Evolutionary conservation across 1,140 invertebrate species (phyloP), one percentile per base, ranked within the genome.

Genomic region (Tribolium castaneum): DNA sequence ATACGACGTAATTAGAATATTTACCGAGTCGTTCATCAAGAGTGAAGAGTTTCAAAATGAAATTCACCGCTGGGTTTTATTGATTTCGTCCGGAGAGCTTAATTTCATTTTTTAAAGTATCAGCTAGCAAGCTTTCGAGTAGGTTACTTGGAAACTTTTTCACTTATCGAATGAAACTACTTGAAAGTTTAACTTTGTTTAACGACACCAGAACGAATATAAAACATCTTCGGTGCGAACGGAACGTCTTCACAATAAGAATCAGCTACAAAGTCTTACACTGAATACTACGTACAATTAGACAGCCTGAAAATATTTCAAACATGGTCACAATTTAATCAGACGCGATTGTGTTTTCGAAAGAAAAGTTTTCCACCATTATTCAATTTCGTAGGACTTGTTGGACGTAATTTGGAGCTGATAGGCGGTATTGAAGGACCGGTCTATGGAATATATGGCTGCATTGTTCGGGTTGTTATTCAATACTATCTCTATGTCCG

Each of bases 161-260:
- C 71, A 78, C 71, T 78, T 78, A 75, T 75, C 77, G 70, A 78
- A 78, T 75, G 72, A 75, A 75, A 75, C 72, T 59, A 73, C 54
- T 75, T 51, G 77, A 50, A 71, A 77, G 51, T 75, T 59, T 75
- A 72, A 72, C 70, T 72, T 72, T 72, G 70, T 72, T 72, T 72
- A 72, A 72, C 70, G 70, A 72, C 70, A 50, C 45, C 66, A 6
- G 54, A 59, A 19, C 59, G 59, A 66, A 66, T 66, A 66, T 66
- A 66, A 66, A 66, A 66, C 34, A 66, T 66, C 59, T 66, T n/a
- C 51, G 16, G 59, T 35, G 59, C 10, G 16, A 59, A 59, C 4
- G 54, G 6, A 35, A 30, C 25, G 25, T 34, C 12, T 66, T 30
- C 6, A 66, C 34, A 66, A 66, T 66, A 25, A 52, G 16, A 52